Conservation (phyloP, 2,888 invertebrate genomes). For the Graphium colonna region DNA sequence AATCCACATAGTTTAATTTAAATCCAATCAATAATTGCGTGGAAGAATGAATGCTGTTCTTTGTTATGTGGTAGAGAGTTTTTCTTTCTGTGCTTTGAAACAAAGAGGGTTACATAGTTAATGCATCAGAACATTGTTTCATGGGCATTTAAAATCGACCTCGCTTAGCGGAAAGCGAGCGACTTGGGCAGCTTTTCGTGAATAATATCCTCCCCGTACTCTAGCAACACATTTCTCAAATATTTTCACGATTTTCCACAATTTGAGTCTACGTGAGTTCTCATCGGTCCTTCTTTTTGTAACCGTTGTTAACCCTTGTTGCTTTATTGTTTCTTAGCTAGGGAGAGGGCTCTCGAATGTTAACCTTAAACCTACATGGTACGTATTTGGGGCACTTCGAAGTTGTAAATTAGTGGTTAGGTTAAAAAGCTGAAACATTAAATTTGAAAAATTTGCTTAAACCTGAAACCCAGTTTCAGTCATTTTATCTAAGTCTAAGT, state of each 20-base stretch:
- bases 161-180: constrained; percentile 43
- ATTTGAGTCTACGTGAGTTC: constrained; percentile 5
- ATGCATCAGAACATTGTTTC: constrained; percentile 46
- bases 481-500: too few relatives aligned
- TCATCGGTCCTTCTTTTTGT: not conserved
- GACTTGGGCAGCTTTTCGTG: too few relatives aligned
- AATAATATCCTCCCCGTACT: constrained; percentile 46
- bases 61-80: too few relatives aligned
- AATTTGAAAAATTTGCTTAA: constrained; percentile 38
- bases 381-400: constrained; percentile 73
- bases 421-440: constrained; percentile 50
- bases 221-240: too few relatives aligned
- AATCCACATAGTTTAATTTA: too few relatives aligned
- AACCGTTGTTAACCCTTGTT: too few relatives aligned
- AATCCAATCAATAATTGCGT: constrained; percentile 33
- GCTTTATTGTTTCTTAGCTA: too few relatives aligned
- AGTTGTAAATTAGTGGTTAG: constrained; percentile 69
- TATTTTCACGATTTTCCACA: constrained; percentile 29
- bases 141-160: constrained; percentile 63
- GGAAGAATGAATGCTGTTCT: too few relatives aligned
- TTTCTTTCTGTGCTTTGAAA: too few relatives aligned
- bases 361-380: constrained; percentile 9
- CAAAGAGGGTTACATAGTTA: not conserved
- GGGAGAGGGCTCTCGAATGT: not conserved
- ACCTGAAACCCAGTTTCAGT: too few relatives aligned